Percentiles rank a stretch among this genome's conserved stretches.
phyloP scores from a whole-genome alignment of 37 sponge, comb jelly and placozoan genomes.

The Spongia lamella region DNA sequence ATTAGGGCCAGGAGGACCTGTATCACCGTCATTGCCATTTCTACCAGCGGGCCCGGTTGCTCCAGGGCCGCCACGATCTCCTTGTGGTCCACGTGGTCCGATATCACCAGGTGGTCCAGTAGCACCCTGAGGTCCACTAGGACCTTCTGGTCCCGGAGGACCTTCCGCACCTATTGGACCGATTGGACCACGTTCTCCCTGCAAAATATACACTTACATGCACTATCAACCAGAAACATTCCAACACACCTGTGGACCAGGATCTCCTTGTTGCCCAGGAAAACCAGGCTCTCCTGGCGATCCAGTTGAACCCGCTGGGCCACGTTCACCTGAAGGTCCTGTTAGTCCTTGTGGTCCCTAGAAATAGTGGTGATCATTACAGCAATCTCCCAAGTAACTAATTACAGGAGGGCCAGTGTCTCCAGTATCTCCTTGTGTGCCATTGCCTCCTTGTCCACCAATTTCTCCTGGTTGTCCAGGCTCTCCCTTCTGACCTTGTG shows the following conservation, averaged over 20 bases:
- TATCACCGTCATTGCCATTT: constrained; percentile 14
- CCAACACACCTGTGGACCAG: not conserved
- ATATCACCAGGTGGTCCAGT: constrained; percentile 15
- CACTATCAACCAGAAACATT: not conserved
- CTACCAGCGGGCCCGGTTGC: not conserved
- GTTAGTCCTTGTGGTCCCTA: constrained; percentile 12
- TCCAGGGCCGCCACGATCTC: constrained; percentile 15
- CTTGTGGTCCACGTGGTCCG: constrained; percentile 36
- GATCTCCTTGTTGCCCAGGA: constrained; percentile 21
- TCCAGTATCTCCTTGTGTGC: constrained; percentile 3
- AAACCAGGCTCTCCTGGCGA: not conserved
- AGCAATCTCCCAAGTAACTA: not conserved
- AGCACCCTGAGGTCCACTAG: constrained; percentile 28
- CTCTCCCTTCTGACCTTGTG: constrained; percentile 11
- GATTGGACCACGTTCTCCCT: constrained; percentile 35
- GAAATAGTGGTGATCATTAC: not conserved
- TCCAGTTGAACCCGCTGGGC: not conserved
- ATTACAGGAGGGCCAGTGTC: not conserved
- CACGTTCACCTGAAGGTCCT: not conserved
- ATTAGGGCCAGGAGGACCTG: constrained; percentile 30
- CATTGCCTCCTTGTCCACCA: constrained; percentile 23
- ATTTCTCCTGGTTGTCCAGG: constrained; percentile 12
- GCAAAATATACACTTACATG: not conserved
- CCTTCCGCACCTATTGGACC: constrained; percentile 42
- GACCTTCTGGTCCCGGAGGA: constrained; percentile 22